Evolutionary conservation across 2,797 vertebrate genomes (phyloP).

Genomic region (Sebastes matsubarae): DNA sequence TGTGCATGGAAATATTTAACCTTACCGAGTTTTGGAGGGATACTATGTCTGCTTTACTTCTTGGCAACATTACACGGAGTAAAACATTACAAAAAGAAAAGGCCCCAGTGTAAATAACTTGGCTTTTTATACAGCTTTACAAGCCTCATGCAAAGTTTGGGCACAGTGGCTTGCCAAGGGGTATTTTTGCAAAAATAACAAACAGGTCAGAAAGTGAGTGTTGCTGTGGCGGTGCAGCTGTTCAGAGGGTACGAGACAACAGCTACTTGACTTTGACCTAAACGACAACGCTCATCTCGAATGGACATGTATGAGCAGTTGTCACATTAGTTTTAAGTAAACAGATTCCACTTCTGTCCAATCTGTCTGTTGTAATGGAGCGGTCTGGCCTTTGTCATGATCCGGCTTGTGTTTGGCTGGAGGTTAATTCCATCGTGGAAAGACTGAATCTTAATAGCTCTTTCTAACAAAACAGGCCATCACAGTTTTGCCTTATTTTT

Average conservation of each 20-base stretch:
- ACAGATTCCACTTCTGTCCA: constrained; percentile 49
- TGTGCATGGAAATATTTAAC: constrained; percentile 36
- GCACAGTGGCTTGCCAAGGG: neutral
- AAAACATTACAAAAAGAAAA: constrained; percentile 17
- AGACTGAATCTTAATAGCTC: constrained; percentile 27
- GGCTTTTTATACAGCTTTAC: constrained; percentile 17
- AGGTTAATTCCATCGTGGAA: constrained; percentile 46
- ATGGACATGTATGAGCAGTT: constrained; percentile 34
- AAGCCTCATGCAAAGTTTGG: neutral
- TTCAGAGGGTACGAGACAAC: constrained; percentile 12
- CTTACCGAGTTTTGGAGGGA: constrained; percentile 15
- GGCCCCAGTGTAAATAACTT: constrained; percentile 16
- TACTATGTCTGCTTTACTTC: constrained; percentile 36
- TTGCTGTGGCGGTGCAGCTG: neutral
- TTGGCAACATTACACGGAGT: constrained; percentile 25
- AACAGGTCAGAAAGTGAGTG: constrained; percentile 4
- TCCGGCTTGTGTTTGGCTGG: constrained; percentile 54
- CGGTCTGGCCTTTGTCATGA: constrained; percentile 67
- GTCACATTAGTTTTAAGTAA: constrained; percentile 59
- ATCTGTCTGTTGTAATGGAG: constrained; percentile 52
- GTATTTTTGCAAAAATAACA: constrained; percentile 29
- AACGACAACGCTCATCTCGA: constrained; percentile 28
- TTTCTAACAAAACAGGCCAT: constrained; percentile 31
- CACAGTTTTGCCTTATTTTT: constrained; percentile 25
- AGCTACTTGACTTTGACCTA: constrained; percentile 58